Base-by-base conservation (phyloP, 2,797 vertebrate genomes). In the Gastrophryne carolinensis region DNA sequence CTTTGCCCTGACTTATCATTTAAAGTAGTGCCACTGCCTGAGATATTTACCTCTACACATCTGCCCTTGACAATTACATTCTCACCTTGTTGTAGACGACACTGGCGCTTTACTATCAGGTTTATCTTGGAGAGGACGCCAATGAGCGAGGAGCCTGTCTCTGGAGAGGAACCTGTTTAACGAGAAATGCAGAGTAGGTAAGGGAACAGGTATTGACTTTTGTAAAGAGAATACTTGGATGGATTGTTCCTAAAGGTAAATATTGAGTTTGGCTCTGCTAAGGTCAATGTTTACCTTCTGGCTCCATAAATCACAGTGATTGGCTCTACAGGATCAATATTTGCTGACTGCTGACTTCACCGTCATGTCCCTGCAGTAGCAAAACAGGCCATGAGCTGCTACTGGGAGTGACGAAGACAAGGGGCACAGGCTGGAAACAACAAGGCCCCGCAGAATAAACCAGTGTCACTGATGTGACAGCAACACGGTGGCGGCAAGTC, bases 221-320 rank as follows among this genome's bases (percentile, higher is more conserved):
- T 78, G 75, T 50, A 60, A 58, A 60, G 68, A 78, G 75, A 72
- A 78, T 78, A 78, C 68, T 70, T 72, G 68, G 75, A 78, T 78
- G 44, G 75, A 78, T 78, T 78, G 75, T 78, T 53, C 75, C 72
- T 78, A 78, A 78, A 78, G 75, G 75, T 78, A 78, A 78, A 78
- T 78, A 78, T 78, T 78, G 75, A 78, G 75, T 78, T 78, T 78
- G 75, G 75, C 75, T 72, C 68, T 35, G 61, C 75, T 78, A 72
- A 78, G 75, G 75, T 78, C 75, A 78, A 78, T 78, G 75, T 78
- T 78, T 78, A 78, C 68, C 68, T 78, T 72, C 75, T 78, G 68
- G 75, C 75, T 78, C 75, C 75, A 78, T 78, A 78, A 78, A 78
- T 78, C 75, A 78, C 39, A 50, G 61, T 78, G 75, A 78, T 78